These are phyloP conservation scores for Lindbergichthys nudifrons DNA, from an alignment of 2,797 vertebrate genomes.

Conservation along the genomic window DNA sequence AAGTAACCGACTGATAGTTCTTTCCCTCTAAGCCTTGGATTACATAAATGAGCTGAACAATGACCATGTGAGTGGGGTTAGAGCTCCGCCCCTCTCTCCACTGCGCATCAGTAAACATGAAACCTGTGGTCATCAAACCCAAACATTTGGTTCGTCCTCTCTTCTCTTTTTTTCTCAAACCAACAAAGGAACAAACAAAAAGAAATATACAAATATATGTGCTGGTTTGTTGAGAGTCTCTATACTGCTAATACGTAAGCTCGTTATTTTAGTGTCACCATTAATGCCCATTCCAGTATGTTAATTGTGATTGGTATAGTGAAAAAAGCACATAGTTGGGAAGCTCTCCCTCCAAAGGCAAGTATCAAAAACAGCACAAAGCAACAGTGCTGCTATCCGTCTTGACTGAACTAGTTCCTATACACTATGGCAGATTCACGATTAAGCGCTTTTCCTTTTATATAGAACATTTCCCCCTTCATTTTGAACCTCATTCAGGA, in stretches of 20 bases:
- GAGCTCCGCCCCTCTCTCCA: slow-evolving; percentile 63
- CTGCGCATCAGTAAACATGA: slow-evolving; percentile 80
- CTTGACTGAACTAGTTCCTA: slow-evolving; percentile 81
- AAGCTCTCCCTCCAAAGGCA: slow-evolving; percentile 87
- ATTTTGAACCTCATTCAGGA: slow-evolving; percentile 64
- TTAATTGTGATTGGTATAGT: slow-evolving; percentile 79
- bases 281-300: slow-evolving; percentile 84
- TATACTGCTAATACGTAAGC: slow-evolving; percentile 80
- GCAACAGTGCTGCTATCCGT: slow-evolving; percentile 82
- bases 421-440: slow-evolving; percentile 84
- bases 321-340: slow-evolving; percentile 85
- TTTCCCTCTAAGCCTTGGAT: slow-evolving; percentile 78
- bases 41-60: slow-evolving; percentile 82
- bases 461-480: slow-evolving; percentile 61
- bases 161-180: slow-evolving; percentile 62
- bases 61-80: slow-evolving; percentile 73
- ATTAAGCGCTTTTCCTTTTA: slow-evolving; percentile 81
- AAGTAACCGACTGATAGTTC: slow-evolving; percentile 81
- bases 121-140: slow-evolving; percentile 76
- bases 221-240: slow-evolving; percentile 87
- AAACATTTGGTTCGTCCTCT: slow-evolving; percentile 75
- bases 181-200: slow-evolving; percentile 64
- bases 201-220: slow-evolving; percentile 83
- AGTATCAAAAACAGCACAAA: slow-evolving; percentile 87
- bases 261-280: slow-evolving; percentile 74